Evolutionary conservation across 2,888 invertebrate genomes (phyloP), one percentile per base, ranked within the genome.

Genomic region (Bedellia somnulentella): DNA sequence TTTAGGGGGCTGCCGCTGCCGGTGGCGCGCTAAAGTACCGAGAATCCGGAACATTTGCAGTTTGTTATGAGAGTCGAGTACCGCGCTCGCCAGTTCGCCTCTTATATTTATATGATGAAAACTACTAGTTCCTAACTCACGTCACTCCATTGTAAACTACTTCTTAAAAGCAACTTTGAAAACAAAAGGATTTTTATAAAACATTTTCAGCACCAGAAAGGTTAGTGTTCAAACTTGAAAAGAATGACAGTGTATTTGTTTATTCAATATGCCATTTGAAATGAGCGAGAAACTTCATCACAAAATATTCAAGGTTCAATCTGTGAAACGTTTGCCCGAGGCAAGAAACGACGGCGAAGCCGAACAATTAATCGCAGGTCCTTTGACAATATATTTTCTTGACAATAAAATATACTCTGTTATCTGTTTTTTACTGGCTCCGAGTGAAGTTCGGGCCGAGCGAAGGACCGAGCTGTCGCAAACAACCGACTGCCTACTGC

Each of bases 341-440:
- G 46, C 45, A 42, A 46, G 29, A 23, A n/a, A 54, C 47, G 54
- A 47, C 45, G 56, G 46, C 52, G 52, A 58, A 63, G 48, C 55
- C 52, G 43, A 52, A 47, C 57, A 61, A 67, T 61, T 67, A 68
- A 62, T 66, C 52, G 58, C 54, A 56, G 48, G 47, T 52, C 49
- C 58, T 66, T 63, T 61, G 64, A 62, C 62, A 68, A 71, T 66
- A 70, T 58, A 63, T 66, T 67, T 67, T 57, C 57, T 60, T 59
- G 58, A 70, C 61, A 67, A 70, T 67, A 67, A 70, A 68, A 66
- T 71, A 66, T 60, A 60, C 49, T 46, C 53, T 57, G 59, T 66
- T 41, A 39, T 41, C 39, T 41, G 41, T 39, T 41, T 70, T 67
- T 63, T 68, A 64, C 57, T 54, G 57, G 53, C 53, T 42, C 40